A percentile compares a stretch with the other conserved stretches of the same genome.
Conservation (phyloP, 2,797 vertebrate genomes). For the Perodicticus potto region DNA sequence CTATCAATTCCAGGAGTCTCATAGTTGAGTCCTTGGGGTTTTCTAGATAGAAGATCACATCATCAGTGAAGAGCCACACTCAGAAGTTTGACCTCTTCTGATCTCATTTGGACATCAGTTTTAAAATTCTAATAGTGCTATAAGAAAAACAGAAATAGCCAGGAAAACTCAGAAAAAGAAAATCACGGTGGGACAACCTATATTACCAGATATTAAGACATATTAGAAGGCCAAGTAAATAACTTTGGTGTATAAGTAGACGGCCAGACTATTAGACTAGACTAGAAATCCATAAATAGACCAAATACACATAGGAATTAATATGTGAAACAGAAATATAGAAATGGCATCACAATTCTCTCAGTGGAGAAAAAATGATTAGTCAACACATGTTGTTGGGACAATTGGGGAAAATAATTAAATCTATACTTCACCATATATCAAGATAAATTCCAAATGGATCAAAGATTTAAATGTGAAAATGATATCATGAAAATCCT, state of each 20-base stretch:
- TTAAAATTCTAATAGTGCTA: constrained; percentile 31
- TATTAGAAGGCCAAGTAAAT: neutral
- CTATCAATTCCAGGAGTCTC: too few relatives aligned
- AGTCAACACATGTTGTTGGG: neutral
- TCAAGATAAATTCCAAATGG: constrained; percentile 54
- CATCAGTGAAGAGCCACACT: too few relatives aligned
- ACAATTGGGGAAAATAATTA: neutral
- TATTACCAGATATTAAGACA: neutral
- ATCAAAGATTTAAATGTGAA: constrained; percentile 59
- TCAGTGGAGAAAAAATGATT: neutral
- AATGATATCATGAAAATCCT: constrained; percentile 23
- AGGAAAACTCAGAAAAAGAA: constrained; percentile 40
- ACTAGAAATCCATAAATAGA: constrained; percentile 23
- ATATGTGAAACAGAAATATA: neutral
- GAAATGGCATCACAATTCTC: constrained; percentile 1
- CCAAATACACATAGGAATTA: neutral
- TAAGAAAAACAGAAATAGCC: constrained; percentile 17
- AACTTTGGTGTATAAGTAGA: neutral
- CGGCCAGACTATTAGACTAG: neutral
- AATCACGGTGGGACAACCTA: constrained; percentile 9
- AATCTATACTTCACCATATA: neutral
- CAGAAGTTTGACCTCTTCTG: too few relatives aligned
- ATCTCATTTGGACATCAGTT: too few relatives aligned
- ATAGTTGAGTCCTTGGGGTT: too few relatives aligned
- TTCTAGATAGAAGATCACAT: too few relatives aligned